Base-by-base conservation (phyloP, 2,113 vertebrate species). In the Toxotes jaculatrix region DNA sequence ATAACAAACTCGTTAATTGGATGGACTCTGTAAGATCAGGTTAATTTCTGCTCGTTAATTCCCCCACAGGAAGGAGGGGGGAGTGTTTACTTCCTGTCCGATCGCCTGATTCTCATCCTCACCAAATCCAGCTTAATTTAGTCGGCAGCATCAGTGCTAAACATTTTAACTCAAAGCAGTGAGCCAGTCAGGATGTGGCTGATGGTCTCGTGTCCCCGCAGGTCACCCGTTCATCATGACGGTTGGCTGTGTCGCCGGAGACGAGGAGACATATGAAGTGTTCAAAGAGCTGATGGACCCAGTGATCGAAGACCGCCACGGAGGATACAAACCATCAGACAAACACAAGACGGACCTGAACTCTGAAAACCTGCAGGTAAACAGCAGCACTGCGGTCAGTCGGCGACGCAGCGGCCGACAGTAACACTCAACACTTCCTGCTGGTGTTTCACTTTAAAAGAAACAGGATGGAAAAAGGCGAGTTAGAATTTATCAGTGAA, bases 211-310 rank as follows among this genome's bases (percentile, higher is more conserved):
- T 56, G 21, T 32, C n/a, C 2, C 17, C 82, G 57, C 88, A 97
- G 98, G 98, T 82, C 98, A 99, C 81, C 97, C 97, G 0, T 99
- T 92, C 94, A 99, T 99, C 94, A 96, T 98, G 97, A 98, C 97
- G 0, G 97, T 99, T 85, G 97, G 97, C 79, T 97, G 96, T 0
- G 97, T 98, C 65, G 97, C 97, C 40, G 97, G 97, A 56, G 97
- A 99, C 69, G 97, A 99, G 88, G 97, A 99, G 62, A 95, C 92
- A 0, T 99, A 99, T 40, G 97, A 97, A 0, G 96, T 97, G 45
- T 98, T 97, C 92, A 95, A 95, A 87, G 97, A 97, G 0, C 96
- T 99, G 43, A 87, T 99, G 88, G 97, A 99, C 90, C 97, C 97
- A 2, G 91, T 99, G 82, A 99, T 99, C 11, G 95, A 98, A 92